These are phyloP conservation scores for Eublepharis macularius DNA, from an alignment of 2,113 vertebrate species.

Conservation along the genomic window DNA sequence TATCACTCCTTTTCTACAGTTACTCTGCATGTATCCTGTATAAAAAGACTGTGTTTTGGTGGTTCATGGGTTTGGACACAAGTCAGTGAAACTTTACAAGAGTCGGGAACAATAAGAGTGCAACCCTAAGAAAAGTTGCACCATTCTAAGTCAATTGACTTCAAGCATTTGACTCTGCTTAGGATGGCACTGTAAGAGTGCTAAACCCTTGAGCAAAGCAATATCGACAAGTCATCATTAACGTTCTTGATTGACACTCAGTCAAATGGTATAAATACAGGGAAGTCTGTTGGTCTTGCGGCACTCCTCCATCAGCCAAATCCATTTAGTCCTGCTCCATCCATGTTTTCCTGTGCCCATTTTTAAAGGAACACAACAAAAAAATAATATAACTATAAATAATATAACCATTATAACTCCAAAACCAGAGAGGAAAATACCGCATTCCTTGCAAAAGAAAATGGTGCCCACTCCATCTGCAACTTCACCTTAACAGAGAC, in stretches of 20 bases:
- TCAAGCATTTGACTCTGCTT: too few species aligned
- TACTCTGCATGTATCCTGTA: slow-evolving; percentile 24
- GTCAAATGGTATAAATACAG: too few species aligned
- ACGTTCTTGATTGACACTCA: too few species aligned
- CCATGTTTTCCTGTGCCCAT: not conserved
- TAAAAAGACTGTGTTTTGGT: not conserved
- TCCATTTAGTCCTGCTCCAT: not conserved
- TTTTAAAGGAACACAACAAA: not conserved
- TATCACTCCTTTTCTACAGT: slow-evolving; percentile 37
- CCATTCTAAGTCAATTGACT: too few species aligned
- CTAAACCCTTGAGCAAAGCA: too few species aligned
- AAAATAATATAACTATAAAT: not conserved
- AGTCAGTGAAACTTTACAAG: not conserved
- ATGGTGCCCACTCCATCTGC: not conserved
- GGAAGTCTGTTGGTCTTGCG: not conserved
- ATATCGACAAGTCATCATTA: too few species aligned
- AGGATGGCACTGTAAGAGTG: too few species aligned
- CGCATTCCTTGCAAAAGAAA: not conserved
- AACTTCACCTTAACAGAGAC: not conserved
- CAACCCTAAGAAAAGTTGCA: too few species aligned
- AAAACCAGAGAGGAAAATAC: not conserved
- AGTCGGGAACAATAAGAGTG: too few species aligned
- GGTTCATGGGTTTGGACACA: not conserved
- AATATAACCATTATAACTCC: not conserved
- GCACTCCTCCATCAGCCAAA: not conserved